A percentile compares a stretch with the other conserved stretches of the same genome.
phyloP scores from a whole-genome alignment of 2,113 vertebrate species.

The Spheniscus mendiculus region DNA sequence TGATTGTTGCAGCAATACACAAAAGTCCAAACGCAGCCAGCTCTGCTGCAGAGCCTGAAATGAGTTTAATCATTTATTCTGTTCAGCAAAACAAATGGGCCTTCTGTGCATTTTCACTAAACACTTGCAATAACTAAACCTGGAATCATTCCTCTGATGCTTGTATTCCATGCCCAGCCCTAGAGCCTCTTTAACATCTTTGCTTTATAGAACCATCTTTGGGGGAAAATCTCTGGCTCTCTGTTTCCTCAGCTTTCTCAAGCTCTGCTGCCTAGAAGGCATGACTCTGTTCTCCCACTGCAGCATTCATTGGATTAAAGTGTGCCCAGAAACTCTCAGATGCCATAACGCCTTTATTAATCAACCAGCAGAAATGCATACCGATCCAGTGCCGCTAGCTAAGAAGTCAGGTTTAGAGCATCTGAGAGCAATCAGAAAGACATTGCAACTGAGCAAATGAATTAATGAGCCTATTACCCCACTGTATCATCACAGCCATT shows the following conservation, averaged over 20 bases:
- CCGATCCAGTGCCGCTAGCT: conserved; percentile 24
- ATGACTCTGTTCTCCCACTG: conserved; percentile 29
- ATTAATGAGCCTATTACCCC: conserved; percentile 60
- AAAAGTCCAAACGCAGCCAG: neutral
- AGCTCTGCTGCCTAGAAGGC: conserved; percentile 23
- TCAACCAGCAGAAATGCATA: conserved; percentile 12
- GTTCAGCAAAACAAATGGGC: conserved; percentile 43
- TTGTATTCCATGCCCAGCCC: conserved; percentile 24
- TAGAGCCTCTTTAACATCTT: conserved; percentile 48
- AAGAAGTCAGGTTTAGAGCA: conserved; percentile 29
- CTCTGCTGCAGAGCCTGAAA: conserved; percentile 10
- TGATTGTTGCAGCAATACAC: neutral
- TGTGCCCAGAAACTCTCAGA: conserved; percentile 46
- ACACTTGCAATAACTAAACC: conserved; percentile 42
- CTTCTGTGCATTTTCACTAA: conserved; percentile 50
- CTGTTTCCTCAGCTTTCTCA: neutral
- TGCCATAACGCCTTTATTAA: conserved; percentile 47
- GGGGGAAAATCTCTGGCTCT: conserved; percentile 10
- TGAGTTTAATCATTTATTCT: conserved; percentile 50
- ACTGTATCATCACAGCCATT: conserved; percentile 47
- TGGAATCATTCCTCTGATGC: neutral
- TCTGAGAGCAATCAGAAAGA: conserved; percentile 51
- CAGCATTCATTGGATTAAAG: conserved; percentile 39
- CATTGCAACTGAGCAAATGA: conserved; percentile 23
- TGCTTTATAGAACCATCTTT: conserved; percentile 42